A percentile compares a stretch with the other conserved stretches of the same genome.
phyloP scores from a whole-genome alignment of 2,888 invertebrate species.

The Palloptera scutellata region DNA sequence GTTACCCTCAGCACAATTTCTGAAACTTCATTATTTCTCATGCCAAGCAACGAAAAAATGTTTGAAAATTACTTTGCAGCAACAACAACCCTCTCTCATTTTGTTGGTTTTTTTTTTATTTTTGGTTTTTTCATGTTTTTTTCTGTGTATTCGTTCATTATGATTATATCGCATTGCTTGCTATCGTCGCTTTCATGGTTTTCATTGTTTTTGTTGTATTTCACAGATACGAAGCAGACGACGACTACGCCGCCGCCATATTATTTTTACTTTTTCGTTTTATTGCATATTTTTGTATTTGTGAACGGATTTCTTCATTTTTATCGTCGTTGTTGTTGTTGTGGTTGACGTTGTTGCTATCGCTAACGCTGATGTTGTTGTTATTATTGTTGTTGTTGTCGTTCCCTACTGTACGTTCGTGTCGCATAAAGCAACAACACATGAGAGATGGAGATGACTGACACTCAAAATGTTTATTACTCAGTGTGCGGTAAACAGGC shows the following conservation, averaged over 20 bases:
- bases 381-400: neutral
- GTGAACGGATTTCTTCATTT: neutral
- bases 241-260: constrained; percentile 21
- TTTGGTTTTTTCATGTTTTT: neutral
- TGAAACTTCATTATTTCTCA: too few species aligned
- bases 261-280: constrained; percentile 23
- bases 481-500: neutral
- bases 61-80: constrained; percentile 17
- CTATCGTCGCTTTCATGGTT: neutral
- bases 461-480: neutral
- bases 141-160: constrained; percentile 33
- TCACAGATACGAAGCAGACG: neutral
- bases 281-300: neutral
- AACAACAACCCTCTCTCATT: constrained; percentile 29
- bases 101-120: constrained; percentile 20
- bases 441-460: constrained; percentile 13
- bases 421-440: constrained; percentile 1
- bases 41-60: neutral
- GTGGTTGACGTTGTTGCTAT: neutral
- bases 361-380: neutral
- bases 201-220: constrained; percentile 1
- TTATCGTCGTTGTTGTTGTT: neutral
- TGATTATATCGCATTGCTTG: neutral
- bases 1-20: constrained; percentile 16
- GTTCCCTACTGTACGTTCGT: constrained; percentile 5